Conservation (phyloP, 2,888 invertebrate species). For the Nephrotoma guestfalica region DNA sequence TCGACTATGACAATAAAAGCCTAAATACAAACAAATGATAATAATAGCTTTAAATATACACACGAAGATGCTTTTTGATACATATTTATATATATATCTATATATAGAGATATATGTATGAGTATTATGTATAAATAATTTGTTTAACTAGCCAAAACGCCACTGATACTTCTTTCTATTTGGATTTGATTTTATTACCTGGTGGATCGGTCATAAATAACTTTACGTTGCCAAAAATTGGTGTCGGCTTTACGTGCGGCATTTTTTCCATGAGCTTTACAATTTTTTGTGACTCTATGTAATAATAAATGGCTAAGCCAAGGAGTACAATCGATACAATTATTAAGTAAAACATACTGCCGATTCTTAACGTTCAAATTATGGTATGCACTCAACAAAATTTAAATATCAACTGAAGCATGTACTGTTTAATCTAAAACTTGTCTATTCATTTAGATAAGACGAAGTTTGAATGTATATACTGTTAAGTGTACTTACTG, state of each 20-base stretch:
- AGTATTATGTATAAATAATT: too few species aligned
- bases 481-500: not conserved
- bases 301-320: not conserved
- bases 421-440: not conserved
- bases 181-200: not conserved
- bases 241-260: not conserved
- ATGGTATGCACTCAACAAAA: not conserved
- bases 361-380: not conserved
- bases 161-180: too few species aligned
- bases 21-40: too few species aligned
- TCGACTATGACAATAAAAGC: not conserved
- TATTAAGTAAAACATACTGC: not conserved
- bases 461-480: not conserved
- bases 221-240: not conserved
- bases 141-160: too few species aligned
- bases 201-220: not conserved
- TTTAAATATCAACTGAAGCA: not conserved
- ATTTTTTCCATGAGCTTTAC: not conserved
- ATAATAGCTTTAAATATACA: not conserved
- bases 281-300: not conserved
- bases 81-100: too few species aligned
- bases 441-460: not conserved
- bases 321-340: not conserved
- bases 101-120: too few species aligned
- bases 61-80: not conserved